Evolutionary conservation across 2,797 vertebrate genomes (phyloP).

Genomic region (Myotis findleyi): DNA sequence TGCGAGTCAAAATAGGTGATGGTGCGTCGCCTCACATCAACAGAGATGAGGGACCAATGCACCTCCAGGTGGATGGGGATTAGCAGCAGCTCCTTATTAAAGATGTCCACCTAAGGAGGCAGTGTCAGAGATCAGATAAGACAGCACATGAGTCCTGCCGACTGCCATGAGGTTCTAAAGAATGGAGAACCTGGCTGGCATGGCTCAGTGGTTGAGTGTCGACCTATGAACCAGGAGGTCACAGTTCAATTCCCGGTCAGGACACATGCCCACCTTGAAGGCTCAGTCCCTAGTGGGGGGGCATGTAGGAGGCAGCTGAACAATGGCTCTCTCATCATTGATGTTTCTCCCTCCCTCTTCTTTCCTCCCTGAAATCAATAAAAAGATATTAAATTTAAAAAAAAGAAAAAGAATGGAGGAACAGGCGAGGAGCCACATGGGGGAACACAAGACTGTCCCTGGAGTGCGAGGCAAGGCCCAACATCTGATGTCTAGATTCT

Average conservation of each 20-base stretch:
- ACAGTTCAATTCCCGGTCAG: too few relatives aligned
- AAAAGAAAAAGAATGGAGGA: not conserved
- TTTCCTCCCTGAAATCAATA: too few relatives aligned
- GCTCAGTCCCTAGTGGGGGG: too few relatives aligned
- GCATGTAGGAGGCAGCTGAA: too few relatives aligned
- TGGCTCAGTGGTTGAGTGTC: too few relatives aligned
- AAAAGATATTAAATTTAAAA: too few relatives aligned
- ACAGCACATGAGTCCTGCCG: not conserved
- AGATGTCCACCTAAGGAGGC: slow-evolving; percentile 94
- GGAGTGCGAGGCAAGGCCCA: not conserved
- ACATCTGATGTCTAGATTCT: not conserved
- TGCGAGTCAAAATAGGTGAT: slow-evolving; percentile 98
- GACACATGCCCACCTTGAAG: too few relatives aligned
- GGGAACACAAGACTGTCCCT: not conserved
- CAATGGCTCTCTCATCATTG: too few relatives aligned
- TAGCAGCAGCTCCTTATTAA: slow-evolving; percentile 95
- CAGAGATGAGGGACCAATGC: slow-evolving; percentile 96
- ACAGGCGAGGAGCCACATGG: not conserved
- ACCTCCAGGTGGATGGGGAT: slow-evolving; percentile 98
- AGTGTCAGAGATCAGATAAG: not conserved
- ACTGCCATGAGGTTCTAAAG: not conserved
- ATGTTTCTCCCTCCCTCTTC: too few relatives aligned
- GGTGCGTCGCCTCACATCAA: slow-evolving; percentile 91
- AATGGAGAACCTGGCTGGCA: not conserved
- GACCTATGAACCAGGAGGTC: too few relatives aligned